phyloP scores from a whole-genome alignment of 2,888 invertebrate genomes.

The Leucophora obtusa region DNA sequence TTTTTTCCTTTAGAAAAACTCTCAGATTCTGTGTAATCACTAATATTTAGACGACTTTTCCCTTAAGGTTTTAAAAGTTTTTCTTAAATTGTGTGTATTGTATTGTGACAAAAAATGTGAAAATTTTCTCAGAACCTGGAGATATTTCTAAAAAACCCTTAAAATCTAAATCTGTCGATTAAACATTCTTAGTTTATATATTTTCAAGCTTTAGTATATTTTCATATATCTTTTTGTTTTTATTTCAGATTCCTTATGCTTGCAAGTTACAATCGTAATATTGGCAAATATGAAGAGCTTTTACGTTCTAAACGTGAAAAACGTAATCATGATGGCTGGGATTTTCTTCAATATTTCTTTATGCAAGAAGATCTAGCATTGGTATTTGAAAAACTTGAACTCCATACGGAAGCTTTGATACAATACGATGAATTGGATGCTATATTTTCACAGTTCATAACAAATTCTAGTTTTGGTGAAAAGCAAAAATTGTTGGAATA shows the following conservation, averaged over 20 bases:
- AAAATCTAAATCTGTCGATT: too few species aligned
- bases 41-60: too few species aligned
- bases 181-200: too few species aligned
- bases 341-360: slow-evolving; percentile 95
- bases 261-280: slow-evolving; percentile 90
- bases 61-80: too few species aligned
- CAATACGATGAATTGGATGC: slow-evolving; percentile 99
- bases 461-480: slow-evolving; percentile 94
- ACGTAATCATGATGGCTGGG: slow-evolving; percentile 94
- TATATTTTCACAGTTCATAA: slow-evolving; percentile 96
- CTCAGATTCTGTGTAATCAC: too few species aligned
- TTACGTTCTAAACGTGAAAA: slow-evolving; percentile 94
- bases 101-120: too few species aligned
- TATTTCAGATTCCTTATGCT: slow-evolving; percentile 82
- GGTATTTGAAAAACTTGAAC: slow-evolving; percentile 94
- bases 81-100: too few species aligned
- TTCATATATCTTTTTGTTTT: background rate
- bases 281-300: slow-evolving; percentile 92
- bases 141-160: too few species aligned
- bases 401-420: slow-evolving; percentile 95
- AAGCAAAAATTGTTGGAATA: slow-evolving; percentile 90
- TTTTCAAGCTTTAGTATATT: too few species aligned
- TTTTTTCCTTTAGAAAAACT: too few species aligned
- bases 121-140: too few species aligned
- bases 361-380: slow-evolving; percentile 97